phyloP scores from a whole-genome alignment of 2,888 invertebrate genomes.

The Cremastinae sp. region DNA sequence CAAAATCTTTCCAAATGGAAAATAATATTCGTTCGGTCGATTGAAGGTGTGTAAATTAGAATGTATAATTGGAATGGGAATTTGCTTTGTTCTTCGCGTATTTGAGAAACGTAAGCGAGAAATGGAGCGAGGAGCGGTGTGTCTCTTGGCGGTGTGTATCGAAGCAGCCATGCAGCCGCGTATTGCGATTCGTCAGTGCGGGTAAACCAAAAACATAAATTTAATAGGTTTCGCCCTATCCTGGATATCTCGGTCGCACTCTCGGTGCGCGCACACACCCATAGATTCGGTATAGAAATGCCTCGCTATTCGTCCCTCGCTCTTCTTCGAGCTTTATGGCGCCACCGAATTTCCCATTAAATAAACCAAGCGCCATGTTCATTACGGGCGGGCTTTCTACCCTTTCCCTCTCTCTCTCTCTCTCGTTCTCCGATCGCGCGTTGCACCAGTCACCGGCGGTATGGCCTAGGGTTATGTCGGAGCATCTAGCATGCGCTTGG shows the following conservation, averaged over 20 bases:
- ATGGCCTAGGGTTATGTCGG: constrained; percentile 32
- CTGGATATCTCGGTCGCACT: constrained; percentile 35
- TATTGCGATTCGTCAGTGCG: constrained; percentile 80
- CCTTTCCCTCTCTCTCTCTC: constrained; percentile 37
- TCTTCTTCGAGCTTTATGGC: constrained; percentile 79
- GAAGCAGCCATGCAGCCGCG: constrained; percentile 70
- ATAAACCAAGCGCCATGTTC: constrained; percentile 80
- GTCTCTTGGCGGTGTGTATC: constrained; percentile 44
- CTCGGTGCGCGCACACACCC: constrained; percentile 35
- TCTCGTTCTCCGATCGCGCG: constrained; percentile 53
- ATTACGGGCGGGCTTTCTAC: constrained; percentile 71
- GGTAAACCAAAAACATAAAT: constrained; percentile 80
- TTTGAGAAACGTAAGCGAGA: too few relatives aligned
- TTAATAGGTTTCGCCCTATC: constrained; percentile 77
- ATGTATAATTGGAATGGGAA: too few relatives aligned
- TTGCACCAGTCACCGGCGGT: constrained; percentile 46
- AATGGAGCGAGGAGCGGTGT: constrained; percentile 72
- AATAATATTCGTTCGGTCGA: too few relatives aligned
- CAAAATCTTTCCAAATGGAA: too few relatives aligned
- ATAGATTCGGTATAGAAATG: constrained; percentile 25
- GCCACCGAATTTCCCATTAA: constrained; percentile 80
- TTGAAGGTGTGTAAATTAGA: too few relatives aligned
- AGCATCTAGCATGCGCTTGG: constrained; percentile 46
- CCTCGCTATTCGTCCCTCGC: constrained; percentile 56
- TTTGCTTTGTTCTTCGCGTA: too few relatives aligned